Evolutionary conservation across 53 echinoderm and acorn worm genomes (phyloP).

Genomic region (Temnopleurus reevesii): DNA sequence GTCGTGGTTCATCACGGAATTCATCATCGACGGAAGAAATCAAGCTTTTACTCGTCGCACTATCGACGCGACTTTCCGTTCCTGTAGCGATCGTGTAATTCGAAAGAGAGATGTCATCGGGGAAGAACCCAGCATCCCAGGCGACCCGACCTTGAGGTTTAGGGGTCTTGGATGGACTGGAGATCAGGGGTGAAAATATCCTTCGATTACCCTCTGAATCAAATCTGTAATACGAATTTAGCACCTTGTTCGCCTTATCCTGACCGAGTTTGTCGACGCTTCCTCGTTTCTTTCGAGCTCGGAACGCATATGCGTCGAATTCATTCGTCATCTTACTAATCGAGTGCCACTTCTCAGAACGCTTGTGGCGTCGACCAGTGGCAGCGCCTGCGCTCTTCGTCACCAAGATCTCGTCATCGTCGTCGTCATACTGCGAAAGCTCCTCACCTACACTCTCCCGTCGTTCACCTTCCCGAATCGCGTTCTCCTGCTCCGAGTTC

Average conservation of each 20-base stretch:
- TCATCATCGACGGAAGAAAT: slow-evolving; percentile 32
- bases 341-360: not conserved
- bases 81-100: slow-evolving; percentile 54
- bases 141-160: slow-evolving; percentile 33
- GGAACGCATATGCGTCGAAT: slow-evolving; percentile 33
- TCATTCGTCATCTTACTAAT: slow-evolving; percentile 16
- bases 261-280: slow-evolving; percentile 31
- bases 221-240: slow-evolving; percentile 66
- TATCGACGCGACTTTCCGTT: slow-evolving; percentile 53
- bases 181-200: slow-evolving; percentile 56
- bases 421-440: not conserved
- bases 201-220: slow-evolving; percentile 65
- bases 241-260: slow-evolving; percentile 43
- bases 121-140: slow-evolving; percentile 61
- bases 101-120: slow-evolving; percentile 49
- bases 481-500: slow-evolving; percentile 61
- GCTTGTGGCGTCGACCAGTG: not conserved
- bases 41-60: slow-evolving; percentile 40
- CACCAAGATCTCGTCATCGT: not conserved
- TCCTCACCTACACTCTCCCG: slow-evolving; percentile 7
- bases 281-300: not conserved
- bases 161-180: slow-evolving; percentile 47
- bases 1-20: not conserved
- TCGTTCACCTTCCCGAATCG: not conserved
- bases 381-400: slow-evolving; percentile 26